phyloP scores from a whole-genome alignment of 2,113 vertebrate species.

The Aythya baeri region DNA sequence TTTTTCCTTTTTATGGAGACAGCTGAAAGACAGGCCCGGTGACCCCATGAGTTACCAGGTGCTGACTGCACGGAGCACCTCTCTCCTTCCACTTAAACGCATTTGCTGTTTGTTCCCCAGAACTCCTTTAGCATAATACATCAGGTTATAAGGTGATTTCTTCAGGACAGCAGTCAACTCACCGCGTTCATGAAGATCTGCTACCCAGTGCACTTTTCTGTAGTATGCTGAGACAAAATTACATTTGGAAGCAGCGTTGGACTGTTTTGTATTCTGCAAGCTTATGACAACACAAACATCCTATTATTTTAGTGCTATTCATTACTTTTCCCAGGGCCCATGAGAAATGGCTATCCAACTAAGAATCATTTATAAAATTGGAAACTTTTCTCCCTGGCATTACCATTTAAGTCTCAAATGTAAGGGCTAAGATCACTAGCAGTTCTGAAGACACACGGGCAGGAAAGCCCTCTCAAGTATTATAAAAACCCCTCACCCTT shows the following conservation, averaged over 20 bases:
- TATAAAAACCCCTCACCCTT: neutral
- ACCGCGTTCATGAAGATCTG: accelerated
- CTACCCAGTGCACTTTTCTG: neutral
- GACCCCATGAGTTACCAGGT: accelerated
- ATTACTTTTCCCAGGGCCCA: neutral
- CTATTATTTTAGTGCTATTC: neutral
- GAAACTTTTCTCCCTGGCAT: neutral
- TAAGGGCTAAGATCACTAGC: neutral
- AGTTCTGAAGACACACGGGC: neutral
- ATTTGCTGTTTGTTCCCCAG: neutral
- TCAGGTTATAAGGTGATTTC: neutral
- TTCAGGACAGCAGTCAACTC: accelerated
- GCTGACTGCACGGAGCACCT: neutral
- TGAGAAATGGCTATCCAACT: neutral
- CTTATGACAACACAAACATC: neutral
- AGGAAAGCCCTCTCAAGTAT: neutral
- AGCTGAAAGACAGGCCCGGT: neutral
- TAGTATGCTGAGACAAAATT: neutral
- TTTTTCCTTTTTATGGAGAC: neutral
- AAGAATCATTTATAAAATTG: neutral
- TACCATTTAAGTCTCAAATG: neutral
- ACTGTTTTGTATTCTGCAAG: neutral
- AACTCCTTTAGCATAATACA: neutral
- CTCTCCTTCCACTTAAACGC: neutral
- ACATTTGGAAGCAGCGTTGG: neutral